Evolutionary conservation across 2,888 invertebrate species (phyloP), one percentile per base, ranked within the genome.

Genomic region (Trachelus iudaicus): DNA sequence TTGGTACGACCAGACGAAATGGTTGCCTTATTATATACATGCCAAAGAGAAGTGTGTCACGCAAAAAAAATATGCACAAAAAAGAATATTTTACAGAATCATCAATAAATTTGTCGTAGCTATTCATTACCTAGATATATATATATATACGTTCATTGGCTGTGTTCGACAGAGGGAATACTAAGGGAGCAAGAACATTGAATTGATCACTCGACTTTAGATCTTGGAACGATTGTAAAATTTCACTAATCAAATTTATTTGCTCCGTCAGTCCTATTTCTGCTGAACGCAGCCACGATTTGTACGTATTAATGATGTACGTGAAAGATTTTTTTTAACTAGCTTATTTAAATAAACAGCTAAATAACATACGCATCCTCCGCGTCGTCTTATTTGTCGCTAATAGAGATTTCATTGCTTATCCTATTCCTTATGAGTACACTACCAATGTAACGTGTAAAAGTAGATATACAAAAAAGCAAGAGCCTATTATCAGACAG

Each of bases 21-120:
- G 80, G 76, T 76, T 80, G 80, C 80, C 79, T 77, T 75, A 76
- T 77, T 78, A 56, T 76, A 80, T 79, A 76, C 75, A 81, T 81
- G 81, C 81, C 82, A 83, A 81, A 83, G 79, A 83, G 74, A 73
- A 79, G 31, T 73, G 75, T 79, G 78, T 73, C 68, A 74, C 35
- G 35, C 79, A 35, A 35, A 35, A 76, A 71, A 81, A 69, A 78
- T 69, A 81, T 76, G 75, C 75, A 75, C 75, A 79, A 83, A 80
- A 9, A 11, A 73, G 73, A 75, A 73, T 80, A 81, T 77, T 79
- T 76, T 80, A 74, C 71, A 13, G 71, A 71, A 71, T 71, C 71
- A 71, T 33, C 71, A 34, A 31, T 71, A 13, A 12, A 71, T 31
- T 71, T 31, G 13, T 71, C 31, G 13, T 71, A 71, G 71, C 12